These are phyloP conservation scores for Bombyx huttoni DNA, from an alignment of 2,888 invertebrate genomes.

Conservation along the genomic window DNA sequence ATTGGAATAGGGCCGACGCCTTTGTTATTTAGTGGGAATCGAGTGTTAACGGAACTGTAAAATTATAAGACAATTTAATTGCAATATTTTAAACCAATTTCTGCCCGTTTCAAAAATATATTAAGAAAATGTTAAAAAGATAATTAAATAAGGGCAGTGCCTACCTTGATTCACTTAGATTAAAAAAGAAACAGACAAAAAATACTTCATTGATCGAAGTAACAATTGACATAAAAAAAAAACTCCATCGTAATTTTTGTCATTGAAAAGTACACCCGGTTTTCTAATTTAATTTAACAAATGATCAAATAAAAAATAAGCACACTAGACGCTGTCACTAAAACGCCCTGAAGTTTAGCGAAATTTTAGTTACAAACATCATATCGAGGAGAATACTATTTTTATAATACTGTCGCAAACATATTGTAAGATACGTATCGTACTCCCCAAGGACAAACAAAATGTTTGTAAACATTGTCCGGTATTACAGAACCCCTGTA, in stretches of 20 bases:
- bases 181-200: too few relatives aligned
- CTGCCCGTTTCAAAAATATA: too few relatives aligned
- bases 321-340: neutral
- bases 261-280: too few relatives aligned
- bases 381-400: neutral
- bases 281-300: too few relatives aligned
- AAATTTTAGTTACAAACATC: neutral
- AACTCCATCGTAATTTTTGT: too few relatives aligned
- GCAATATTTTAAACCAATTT: too few relatives aligned
- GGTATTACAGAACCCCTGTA: neutral
- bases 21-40: neutral
- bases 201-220: too few relatives aligned
- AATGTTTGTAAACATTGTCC: neutral
- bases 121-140: too few relatives aligned
- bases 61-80: neutral
- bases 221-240: too few relatives aligned
- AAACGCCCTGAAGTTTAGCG: neutral
- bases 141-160: too few relatives aligned
- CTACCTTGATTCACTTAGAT: too few relatives aligned
- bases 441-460: neutral
- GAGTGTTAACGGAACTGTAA: neutral
- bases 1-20: conserved; percentile 2
- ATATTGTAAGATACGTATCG: neutral
- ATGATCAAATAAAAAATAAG: too few relatives aligned
- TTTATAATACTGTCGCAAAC: neutral